Conservation (phyloP, 2,797 vertebrate species). For the Anniella stebbinsi region DNA sequence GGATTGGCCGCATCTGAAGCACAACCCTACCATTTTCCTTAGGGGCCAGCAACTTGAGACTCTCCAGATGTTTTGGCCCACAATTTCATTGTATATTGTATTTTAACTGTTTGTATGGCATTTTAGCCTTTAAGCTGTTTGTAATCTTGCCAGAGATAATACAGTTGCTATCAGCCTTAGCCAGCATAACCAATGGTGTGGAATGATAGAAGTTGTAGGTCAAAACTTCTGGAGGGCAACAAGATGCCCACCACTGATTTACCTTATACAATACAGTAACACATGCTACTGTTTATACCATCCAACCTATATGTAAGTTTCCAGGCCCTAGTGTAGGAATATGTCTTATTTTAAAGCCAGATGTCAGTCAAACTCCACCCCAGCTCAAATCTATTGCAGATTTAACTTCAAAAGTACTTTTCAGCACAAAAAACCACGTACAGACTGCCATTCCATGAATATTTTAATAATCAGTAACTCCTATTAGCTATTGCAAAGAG, state of each 20-base stretch:
- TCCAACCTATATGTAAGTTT: not conserved
- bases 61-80: too few relatives aligned
- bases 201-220: too few relatives aligned
- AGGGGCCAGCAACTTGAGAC: too few relatives aligned
- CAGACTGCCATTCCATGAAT: fast-evolving
- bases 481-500: slow-evolving; percentile 13
- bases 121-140: too few relatives aligned
- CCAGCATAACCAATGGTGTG: too few relatives aligned
- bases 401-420: slow-evolving; percentile 14
- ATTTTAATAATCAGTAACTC: not conserved
- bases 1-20: too few relatives aligned
- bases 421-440: slow-evolving; percentile 15
- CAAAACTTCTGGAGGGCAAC: too few relatives aligned
- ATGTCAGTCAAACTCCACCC: not conserved
- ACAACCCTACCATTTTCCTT: too few relatives aligned
- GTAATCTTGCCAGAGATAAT: too few relatives aligned
- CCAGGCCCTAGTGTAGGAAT: not conserved
- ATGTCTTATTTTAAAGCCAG: slow-evolving; percentile 39
- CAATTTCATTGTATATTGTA: too few relatives aligned
- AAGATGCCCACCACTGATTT: not conserved
- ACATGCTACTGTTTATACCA: not conserved
- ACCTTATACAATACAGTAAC: not conserved
- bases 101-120: too few relatives aligned
- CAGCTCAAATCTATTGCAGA: slow-evolving; percentile 17
- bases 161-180: not conserved